These are phyloP conservation scores for Endotricha flammealis DNA, from an alignment of 2,888 invertebrate species.

Conservation along the genomic window DNA sequence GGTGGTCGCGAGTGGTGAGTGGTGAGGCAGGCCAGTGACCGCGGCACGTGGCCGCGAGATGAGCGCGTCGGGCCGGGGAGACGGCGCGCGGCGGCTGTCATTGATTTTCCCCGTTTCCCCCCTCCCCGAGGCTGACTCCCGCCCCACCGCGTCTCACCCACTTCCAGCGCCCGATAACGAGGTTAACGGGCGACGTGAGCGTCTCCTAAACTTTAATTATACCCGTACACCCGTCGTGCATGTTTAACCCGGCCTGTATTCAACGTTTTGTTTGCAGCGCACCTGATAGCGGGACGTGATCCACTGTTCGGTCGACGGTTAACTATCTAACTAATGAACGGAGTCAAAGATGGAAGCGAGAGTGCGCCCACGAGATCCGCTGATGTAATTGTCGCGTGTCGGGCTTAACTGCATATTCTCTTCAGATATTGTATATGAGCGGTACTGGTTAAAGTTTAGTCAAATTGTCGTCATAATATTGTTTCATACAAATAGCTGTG, in stretches of 20 bases:
- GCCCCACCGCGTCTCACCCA: constrained; percentile 75
- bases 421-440: no score
- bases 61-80: constrained; percentile 73
- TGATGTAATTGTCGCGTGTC: constrained; percentile 10
- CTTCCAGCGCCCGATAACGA: constrained; percentile 78
- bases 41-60: constrained; percentile 75
- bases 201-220: constrained; percentile 79
- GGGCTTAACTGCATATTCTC: no score
- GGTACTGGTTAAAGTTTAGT: no score
- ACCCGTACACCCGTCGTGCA: constrained; percentile 76
- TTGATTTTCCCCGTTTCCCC: constrained; percentile 74
- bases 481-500: no score
- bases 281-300: constrained; percentile 69
- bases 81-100: constrained; percentile 77
- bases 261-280: constrained; percentile 70
- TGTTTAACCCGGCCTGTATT: constrained; percentile 75
- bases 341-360: constrained; percentile 45
- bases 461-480: no score
- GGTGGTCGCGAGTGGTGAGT: constrained; percentile 31
- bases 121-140: constrained; percentile 54
- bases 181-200: constrained; percentile 79
- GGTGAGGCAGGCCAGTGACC: constrained; percentile 69
- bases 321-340: constrained; percentile 62
- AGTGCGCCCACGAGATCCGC: constrained; percentile 23
- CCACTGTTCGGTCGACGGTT: constrained; percentile 50